These are phyloP conservation scores for Tenthredo distinguenda DNA, from an alignment of 2,888 invertebrate genomes.

Conservation along the genomic window DNA sequence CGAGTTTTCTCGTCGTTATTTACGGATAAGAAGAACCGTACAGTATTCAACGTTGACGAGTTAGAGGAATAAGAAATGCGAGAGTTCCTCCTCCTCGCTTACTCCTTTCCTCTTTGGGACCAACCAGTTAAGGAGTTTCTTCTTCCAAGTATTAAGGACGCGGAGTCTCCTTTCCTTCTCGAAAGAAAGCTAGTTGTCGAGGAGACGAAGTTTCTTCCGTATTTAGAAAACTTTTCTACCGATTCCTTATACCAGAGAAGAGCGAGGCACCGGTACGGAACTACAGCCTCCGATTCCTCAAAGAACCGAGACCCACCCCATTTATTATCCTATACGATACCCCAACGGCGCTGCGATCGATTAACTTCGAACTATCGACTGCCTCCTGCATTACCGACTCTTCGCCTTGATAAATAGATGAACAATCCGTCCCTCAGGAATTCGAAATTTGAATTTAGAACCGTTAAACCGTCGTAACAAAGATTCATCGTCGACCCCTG, in stretches of 20 bases:
- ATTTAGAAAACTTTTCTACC: constrained; percentile 29
- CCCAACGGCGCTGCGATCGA: not conserved
- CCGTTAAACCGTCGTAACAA: not conserved
- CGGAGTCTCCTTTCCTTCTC: not conserved
- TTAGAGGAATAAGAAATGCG: constrained; percentile 29
- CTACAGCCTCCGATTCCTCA: constrained; percentile 4
- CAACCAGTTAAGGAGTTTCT: constrained; percentile 25
- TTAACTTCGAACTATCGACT: constrained; percentile 24
- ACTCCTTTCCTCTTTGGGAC: not conserved
- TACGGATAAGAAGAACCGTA: not conserved
- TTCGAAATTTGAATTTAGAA: not conserved
- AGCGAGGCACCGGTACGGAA: not conserved
- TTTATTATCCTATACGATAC: not conserved
- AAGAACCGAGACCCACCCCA: not conserved
- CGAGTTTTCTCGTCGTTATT: not conserved
- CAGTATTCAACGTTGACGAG: not conserved
- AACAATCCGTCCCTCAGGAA: not conserved
- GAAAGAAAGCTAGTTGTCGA: constrained; percentile 27
- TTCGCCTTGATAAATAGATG: not conserved
- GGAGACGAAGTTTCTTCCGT: not conserved
- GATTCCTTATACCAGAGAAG: constrained; percentile 6
- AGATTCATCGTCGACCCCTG: not conserved
- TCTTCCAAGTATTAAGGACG: constrained; percentile 20
- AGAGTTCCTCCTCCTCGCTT: not conserved
- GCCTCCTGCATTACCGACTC: not conserved